Evolutionary conservation across 2,888 invertebrate genomes (phyloP), one percentile per base, ranked within the genome.

Genomic region (Limnephilus lunatus): DNA sequence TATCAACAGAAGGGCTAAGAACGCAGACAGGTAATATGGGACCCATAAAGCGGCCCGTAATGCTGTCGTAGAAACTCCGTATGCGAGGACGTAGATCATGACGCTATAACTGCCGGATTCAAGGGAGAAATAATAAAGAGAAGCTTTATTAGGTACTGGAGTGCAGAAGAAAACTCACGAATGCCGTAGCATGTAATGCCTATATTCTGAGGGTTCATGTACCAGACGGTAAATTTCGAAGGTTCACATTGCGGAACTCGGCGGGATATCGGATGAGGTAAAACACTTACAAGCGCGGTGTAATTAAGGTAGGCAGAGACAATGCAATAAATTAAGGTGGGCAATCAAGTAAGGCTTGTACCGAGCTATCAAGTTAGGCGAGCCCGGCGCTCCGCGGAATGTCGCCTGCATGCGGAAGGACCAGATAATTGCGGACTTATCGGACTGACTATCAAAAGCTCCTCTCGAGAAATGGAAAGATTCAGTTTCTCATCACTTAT

Each of bases 241-340:
- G 53, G 53, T 68, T 25, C 32, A 82, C 32, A n/a, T 44, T 48
- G 44, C 86, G 44, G 86, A 86, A 86, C 86, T 25, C 86, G 86
- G 44, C 86, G 86, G 44, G 86, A 86, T 44, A 86, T 86, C 86
- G 48, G 44, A 39, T 48, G 39, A 39, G n/a, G 85, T 35, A 85
- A 35, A 31, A 25, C 68, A 68, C 32, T 32, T 39, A 35, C 85
- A 39, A 44, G 85, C 31, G 86, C 44, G 39, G 44, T n/a, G 86
- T 44, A 86, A 85, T 85, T 53, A 87, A 68, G 87, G 87, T 87
- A 87, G 68, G 68, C 68, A 68, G 87, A 87, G 87, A 87, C 87
- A 87, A 87, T 68, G 68, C 68, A 68, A 53, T 87, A 87, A 87
- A 68, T 87, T n/a, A 87, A 87, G 87, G 87, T 32, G 87, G 68